phyloP scores from a whole-genome alignment of 2,888 invertebrate genomes.

The Cephus pulcher region DNA sequence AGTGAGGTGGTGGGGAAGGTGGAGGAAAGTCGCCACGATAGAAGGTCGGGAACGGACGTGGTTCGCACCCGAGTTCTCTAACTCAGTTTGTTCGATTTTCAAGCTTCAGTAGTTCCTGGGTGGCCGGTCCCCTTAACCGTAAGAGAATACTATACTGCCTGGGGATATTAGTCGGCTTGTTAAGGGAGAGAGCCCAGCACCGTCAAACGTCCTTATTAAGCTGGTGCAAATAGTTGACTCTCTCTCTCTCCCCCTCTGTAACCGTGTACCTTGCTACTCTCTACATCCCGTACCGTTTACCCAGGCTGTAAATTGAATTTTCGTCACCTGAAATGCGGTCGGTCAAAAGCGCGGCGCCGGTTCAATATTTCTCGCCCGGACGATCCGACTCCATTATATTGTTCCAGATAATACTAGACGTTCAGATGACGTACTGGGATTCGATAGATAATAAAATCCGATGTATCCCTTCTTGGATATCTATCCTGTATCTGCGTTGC shows the following conservation, averaged over 20 bases:
- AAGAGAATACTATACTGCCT: slow-evolving; percentile 40
- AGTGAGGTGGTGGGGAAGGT: background rate
- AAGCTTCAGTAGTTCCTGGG: slow-evolving; percentile 55
- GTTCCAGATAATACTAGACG: no score
- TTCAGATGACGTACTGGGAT: no score
- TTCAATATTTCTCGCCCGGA: slow-evolving; percentile 36
- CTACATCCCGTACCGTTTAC: slow-evolving; percentile 31
- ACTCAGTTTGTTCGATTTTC: slow-evolving; percentile 63
- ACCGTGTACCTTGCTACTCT: background rate
- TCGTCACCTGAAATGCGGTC: slow-evolving; percentile 47
- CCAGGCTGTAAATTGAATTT: slow-evolving; percentile 52
- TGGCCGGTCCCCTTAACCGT: slow-evolving; percentile 28
- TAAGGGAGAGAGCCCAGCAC: slow-evolving; percentile 48
- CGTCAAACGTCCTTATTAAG: slow-evolving; percentile 60
- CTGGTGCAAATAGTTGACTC: slow-evolving; percentile 50
- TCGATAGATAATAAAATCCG: no score
- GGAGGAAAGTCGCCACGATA: slow-evolving; percentile 18
- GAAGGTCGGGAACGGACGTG: slow-evolving; percentile 29
- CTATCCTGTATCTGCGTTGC: background rate
- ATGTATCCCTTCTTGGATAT: background rate
- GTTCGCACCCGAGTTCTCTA: slow-evolving; percentile 48
- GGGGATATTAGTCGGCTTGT: slow-evolving; percentile 60
- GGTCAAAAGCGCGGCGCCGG: slow-evolving; percentile 44
- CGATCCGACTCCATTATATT: background rate
- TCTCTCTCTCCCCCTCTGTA: background rate